A percentile compares a stretch with the other conserved stretches of the same genome.
Conservation (phyloP, 2,888 invertebrate genomes). For the Conomelus anceps region DNA sequence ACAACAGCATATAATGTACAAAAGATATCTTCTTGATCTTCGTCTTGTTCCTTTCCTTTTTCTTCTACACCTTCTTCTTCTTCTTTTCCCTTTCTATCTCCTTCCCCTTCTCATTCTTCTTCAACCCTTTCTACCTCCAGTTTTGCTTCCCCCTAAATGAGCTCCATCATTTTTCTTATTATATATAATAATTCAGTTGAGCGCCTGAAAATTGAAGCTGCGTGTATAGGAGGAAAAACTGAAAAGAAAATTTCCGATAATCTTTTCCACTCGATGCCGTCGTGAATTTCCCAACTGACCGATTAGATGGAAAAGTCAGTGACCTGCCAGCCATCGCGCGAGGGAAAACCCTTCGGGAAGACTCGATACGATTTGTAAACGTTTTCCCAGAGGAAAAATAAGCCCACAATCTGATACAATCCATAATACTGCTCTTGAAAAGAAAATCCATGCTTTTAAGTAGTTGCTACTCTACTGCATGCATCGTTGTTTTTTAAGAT, state of each 20-base stretch:
- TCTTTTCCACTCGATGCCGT: not conserved
- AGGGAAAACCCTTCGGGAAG: not conserved
- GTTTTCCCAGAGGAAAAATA: not conserved
- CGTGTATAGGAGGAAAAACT: not conserved
- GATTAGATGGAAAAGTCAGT: not conserved
- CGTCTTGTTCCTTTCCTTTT: not conserved
- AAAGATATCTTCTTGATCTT: too few species aligned
- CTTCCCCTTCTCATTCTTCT: not conserved
- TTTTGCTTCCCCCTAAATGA: conserved; percentile 21
- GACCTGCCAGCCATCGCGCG: too few species aligned
- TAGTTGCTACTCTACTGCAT: not conserved
- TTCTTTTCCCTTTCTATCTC: not conserved
- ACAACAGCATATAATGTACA: too few species aligned
- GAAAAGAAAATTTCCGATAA: not conserved
- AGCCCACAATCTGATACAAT: not conserved
- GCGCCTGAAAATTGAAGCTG: not conserved
- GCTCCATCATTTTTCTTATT: not conserved
- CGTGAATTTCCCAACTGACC: not conserved
- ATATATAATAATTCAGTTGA: not conserved
- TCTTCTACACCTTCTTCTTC: not conserved
- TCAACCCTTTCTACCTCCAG: conserved; percentile 36
- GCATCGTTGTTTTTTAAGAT: not conserved
- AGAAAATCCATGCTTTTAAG: not conserved
- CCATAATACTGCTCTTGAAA: not conserved
- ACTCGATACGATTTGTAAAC: not conserved